Conservation (phyloP, 1,140 invertebrate species). For the Gonatopus flavifemur region DNA sequence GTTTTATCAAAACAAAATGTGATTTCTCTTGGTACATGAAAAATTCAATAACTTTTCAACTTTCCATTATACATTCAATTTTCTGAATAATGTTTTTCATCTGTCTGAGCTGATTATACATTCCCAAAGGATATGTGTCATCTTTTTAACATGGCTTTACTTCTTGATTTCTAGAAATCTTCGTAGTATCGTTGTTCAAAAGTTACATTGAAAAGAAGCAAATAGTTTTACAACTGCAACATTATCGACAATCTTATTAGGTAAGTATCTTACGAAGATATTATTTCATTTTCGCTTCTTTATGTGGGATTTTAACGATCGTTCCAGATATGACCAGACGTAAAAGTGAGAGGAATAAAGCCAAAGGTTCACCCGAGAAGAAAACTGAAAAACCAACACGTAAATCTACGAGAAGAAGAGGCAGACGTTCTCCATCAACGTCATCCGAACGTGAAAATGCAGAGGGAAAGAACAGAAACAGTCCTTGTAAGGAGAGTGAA, state of each 20-base stretch:
- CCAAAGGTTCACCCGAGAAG: constrained; percentile 53
- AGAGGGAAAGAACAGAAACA: constrained; percentile 20
- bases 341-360: constrained; percentile 56
- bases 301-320: no score
- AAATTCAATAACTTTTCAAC: no score
- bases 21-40: no score
- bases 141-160: background rate
- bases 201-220: background rate
- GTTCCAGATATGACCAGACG: constrained; percentile 52
- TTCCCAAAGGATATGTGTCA: no score
- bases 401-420: constrained; percentile 47
- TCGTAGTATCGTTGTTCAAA: background rate
- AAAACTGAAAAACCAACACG: constrained; percentile 49
- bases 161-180: background rate
- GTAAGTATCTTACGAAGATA: background rate
- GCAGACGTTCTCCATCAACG: constrained; percentile 43
- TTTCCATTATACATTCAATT: no score
- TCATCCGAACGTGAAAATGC: constrained; percentile 45
- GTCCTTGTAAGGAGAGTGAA: constrained; percentile 24
- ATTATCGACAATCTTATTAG: background rate
- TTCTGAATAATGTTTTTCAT: no score
- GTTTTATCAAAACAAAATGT: no score
- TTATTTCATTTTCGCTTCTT: background rate
- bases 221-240: background rate
- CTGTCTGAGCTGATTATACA: no score